Evolutionary conservation across 2,113 vertebrate genomes (phyloP), one percentile per base, ranked within the genome.

Genomic region (Seriola rivoliana): DNA sequence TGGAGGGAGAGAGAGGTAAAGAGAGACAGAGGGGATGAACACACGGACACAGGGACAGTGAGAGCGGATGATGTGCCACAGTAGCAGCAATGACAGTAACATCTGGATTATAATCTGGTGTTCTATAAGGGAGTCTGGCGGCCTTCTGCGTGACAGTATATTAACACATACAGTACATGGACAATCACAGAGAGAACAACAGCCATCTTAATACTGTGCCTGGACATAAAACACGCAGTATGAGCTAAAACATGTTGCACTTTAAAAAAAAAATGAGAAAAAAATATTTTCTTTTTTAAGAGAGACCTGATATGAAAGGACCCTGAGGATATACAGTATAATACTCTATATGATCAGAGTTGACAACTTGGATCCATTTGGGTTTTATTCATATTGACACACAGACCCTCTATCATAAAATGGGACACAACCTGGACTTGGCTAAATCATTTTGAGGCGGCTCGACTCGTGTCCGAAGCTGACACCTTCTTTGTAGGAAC

Each of bases 71-170:
- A 72, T 68, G 25, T 74, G 78, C 48, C n/a, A 62, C 29, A 5
- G 75, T 55, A 46, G 44, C 71, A 69, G 29, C 60, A 44, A 64
- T 42, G 50, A 54, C 38, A 65, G 71, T 17, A 69, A 70, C 84
- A 74, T 78, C 69, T 86, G 82, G 76, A 78, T 78, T 73, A 69
- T 82, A 72, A 76, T 70, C 67, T 80, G 62, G 2, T 69, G 34
- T 48, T 58, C 42, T 64, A 71, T 50, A 57, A 66, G 46, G 48
- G 21, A 8, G 25, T 62, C 66, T 76, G 66, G 50, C 46, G 69
- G 55, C 52, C 21, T 9, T 57, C 58, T 78, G 59, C 2, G 4
- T 40, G 54, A 68, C 59, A 50, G 60, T 38, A 65, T 16, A 75
- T 67, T 36, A 65, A 75, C 21, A 73, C 50, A 52, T 60, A 13